Conservation (phyloP, 1,140 invertebrate genomes). For the Papilio aristodemus region DNA sequence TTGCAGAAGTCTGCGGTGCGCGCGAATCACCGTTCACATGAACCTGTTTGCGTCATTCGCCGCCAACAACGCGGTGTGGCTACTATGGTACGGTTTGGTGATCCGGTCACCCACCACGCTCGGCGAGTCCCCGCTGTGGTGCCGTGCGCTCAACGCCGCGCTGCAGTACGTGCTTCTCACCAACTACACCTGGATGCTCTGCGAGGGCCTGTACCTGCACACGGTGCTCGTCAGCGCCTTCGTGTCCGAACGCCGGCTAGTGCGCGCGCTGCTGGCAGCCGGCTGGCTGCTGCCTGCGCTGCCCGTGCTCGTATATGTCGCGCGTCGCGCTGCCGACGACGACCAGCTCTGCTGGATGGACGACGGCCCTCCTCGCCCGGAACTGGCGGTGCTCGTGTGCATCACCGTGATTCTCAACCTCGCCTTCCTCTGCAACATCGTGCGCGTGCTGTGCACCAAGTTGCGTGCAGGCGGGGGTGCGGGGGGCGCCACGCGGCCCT, state of each 20-base stretch:
- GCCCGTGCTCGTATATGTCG: slow-evolving; percentile 85
- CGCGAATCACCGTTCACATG: slow-evolving; percentile 95
- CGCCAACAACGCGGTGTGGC: slow-evolving; percentile 86
- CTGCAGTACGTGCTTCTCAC: slow-evolving; percentile 94
- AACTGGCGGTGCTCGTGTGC: slow-evolving; percentile 89
- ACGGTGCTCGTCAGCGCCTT: slow-evolving; percentile 95
- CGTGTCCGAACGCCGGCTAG: slow-evolving; percentile 90
- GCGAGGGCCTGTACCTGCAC: slow-evolving; percentile 96
- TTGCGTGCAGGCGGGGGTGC: slow-evolving; percentile 83
- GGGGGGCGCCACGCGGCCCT: slow-evolving; percentile 82
- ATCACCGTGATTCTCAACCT: slow-evolving; percentile 91
- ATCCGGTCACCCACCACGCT: slow-evolving; percentile 78
- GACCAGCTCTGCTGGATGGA: slow-evolving; percentile 88
- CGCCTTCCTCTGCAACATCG: slow-evolving; percentile 95
- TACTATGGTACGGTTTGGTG: slow-evolving; percentile 83
- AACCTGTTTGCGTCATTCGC: slow-evolving; percentile 96
- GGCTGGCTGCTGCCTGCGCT: slow-evolving; percentile 92
- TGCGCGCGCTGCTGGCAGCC: slow-evolving; percentile 90
- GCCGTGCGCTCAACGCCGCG: slow-evolving; percentile 90
- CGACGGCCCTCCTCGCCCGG: slow-evolving; percentile 86
- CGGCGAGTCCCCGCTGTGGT: slow-evolving; percentile 84
- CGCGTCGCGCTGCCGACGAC: slow-evolving; percentile 71
- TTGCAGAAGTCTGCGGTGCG: slow-evolving; percentile 86
- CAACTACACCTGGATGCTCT: slow-evolving; percentile 98
- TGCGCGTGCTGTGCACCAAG: slow-evolving; percentile 94